Evolutionary conservation across 2,113 vertebrate genomes (phyloP).

Genomic region (Chaetops frenatus): DNA sequence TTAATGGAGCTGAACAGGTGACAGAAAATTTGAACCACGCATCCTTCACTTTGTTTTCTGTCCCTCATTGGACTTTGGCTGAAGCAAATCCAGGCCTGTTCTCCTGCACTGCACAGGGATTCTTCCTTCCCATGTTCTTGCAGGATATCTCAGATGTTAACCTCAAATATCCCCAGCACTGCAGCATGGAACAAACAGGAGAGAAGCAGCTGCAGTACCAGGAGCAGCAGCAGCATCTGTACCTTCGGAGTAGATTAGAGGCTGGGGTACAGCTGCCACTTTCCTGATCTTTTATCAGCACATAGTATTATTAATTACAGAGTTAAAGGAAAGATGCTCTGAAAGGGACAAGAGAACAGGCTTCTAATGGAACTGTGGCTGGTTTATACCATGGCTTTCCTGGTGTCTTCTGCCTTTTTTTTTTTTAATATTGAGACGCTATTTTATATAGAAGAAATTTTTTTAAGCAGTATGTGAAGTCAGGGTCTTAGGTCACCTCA

Average conservation of each 20-base stretch:
- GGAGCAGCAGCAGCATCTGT: neutral
- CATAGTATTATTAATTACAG: neutral
- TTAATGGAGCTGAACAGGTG: neutral
- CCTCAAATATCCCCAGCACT: neutral
- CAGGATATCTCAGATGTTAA: neutral
- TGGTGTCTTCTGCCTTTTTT: neutral
- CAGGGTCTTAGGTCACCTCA: neutral
- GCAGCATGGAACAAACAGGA: neutral
- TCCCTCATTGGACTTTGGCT: neutral
- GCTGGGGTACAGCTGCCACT: neutral
- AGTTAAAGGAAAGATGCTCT: neutral
- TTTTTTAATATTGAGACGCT: neutral
- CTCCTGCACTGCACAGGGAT: neutral
- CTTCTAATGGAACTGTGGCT: neutral
- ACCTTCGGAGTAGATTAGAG: neutral
- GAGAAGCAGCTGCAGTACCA: neutral
- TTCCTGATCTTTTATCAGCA: neutral
- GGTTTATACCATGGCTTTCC: neutral
- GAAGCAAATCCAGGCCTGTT: neutral
- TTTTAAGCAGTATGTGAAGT: neutral
- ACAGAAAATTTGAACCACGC: neutral
- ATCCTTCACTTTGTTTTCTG: neutral
- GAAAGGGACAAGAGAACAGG: neutral
- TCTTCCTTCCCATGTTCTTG: neutral
- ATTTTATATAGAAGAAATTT: neutral